Evolutionary conservation across 2,113 vertebrate genomes (phyloP), one percentile per base, ranked within the genome.

Genomic region (Odontophorus gujanensis): DNA sequence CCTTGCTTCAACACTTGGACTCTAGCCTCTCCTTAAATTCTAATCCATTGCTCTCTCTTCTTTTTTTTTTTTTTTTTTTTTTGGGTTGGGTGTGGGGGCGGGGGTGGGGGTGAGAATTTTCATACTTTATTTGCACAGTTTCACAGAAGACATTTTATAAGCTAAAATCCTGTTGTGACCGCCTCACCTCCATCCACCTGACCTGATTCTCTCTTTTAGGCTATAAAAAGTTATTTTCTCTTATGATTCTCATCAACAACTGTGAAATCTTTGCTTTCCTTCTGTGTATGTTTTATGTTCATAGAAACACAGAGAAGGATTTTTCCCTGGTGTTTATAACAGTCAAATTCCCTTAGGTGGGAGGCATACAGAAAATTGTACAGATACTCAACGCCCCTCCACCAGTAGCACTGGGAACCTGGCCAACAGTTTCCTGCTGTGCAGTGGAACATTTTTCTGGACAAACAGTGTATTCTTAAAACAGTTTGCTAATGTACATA

Each of bases 131-230:
- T 84, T 71, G 9, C 59, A 38, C 3, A 18, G n/a, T 78, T 75
- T 55, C n/a, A 65, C 68, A 72, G 72, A 68, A 82, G 40, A 61
- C 0, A 38, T 76, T 93, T 90, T 72, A 63, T 30, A 61, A 88
- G 9, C 13, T 76, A 13, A 36, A 15, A 25, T 75, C 38, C 25
- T 4, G 2, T 36, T 9, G 47, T 19, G 9, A 4, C 18, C 3
- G 36, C 6, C 20, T 6, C 20, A 59, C 15, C 2, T 4, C 1
- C 0, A 7, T 34, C 14, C 11, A 10, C 5, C 21, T 0, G 3
- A 16, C 15, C 38, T 34, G 24, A 58, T 78, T 50, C 3, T 62
- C 12, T 63, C 90, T 89, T 86, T 61, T 72, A 36, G n/a, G 25
- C 57, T 57, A 47, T 90, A 36, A 67, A 43, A 43, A 43, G 16